Evolutionary conservation across 2,113 vertebrate genomes (phyloP).

Genomic region (Corythornis vintsioides): DNA sequence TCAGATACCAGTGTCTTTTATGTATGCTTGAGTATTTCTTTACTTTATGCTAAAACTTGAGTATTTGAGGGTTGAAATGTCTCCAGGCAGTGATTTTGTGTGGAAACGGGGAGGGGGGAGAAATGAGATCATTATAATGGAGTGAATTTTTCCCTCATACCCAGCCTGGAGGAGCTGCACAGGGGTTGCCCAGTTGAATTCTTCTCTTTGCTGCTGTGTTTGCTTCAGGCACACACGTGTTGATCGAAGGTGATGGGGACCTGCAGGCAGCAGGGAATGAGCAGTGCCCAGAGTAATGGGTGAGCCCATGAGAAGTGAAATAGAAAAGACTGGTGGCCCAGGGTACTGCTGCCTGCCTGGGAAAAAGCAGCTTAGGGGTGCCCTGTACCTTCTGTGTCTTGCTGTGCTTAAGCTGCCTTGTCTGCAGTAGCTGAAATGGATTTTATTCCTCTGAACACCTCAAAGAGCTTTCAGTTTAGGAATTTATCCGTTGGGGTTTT

Average conservation of each 20-base stretch:
- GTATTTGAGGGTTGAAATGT: background rate
- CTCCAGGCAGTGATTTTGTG: background rate
- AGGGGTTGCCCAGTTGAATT: background rate
- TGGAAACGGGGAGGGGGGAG: background rate
- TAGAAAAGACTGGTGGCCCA: background rate
- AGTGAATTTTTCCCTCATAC: background rate
- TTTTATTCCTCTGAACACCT: background rate
- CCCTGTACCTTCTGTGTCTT: background rate
- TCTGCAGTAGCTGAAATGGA: background rate
- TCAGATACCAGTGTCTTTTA: background rate
- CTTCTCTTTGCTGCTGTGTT: background rate
- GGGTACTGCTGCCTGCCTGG: background rate
- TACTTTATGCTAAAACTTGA: background rate
- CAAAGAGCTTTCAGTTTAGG: background rate
- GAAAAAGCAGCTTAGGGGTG: background rate
- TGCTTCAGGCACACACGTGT: background rate
- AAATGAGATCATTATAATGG: background rate
- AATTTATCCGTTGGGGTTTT: background rate
- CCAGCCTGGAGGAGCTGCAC: background rate
- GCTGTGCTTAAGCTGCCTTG: background rate
- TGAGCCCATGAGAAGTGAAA: background rate
- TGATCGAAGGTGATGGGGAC: background rate
- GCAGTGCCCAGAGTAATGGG: background rate
- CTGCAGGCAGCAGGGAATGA: background rate
- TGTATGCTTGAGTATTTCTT: accelerated